Evolutionary conservation across 2,888 invertebrate genomes (phyloP), one percentile per base, ranked within the genome.

Genomic region (Scelioninae gen. 2): DNA sequence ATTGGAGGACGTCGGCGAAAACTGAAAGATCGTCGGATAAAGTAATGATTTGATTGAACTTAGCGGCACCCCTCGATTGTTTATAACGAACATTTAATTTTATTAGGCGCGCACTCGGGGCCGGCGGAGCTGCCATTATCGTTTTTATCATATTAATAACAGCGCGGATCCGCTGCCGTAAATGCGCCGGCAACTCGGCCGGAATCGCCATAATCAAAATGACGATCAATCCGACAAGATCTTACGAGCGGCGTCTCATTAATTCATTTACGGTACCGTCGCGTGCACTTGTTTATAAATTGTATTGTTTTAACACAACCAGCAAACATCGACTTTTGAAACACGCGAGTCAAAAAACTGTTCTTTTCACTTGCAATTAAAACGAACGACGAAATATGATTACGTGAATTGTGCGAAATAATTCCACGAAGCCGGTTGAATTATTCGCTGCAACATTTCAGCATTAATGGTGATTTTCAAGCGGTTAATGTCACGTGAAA

Each of bases 61-160:
- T 48, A 58, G 50, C 55, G 19, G 37, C 50, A 37, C 19, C 50
- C 22, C 43, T 33, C 58, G 35, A 58, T 67, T 69, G 46, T 69
- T 61, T 69, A 39, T 53, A 60, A 52, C 61, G 58, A 69, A 69
- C 69, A 55, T 69, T 69, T 61, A 60, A 69, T 69, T 69, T 69
- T 60, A 61, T 69, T 69, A 60, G 45, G 37, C 31, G 55, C 50
- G 37, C 39, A 35, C 48, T 58, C 11, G 50, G 46, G 48, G 48
- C 39, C 22, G 46, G 19, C 31, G 10, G 9, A 11, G 48, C 35
- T 13, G 50, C 45, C 52, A 64, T 71, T 64, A 57, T 64, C 63
- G 50, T 71, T 71, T 71, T 71, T 58, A 63, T 70, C 70, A 57
- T 57, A 70, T 70, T 63, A 63, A 63, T 70, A 70, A 70, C 50